Base-by-base conservation (phyloP, 2,797 vertebrate genomes). In the Trichosurus vulpecula region DNA sequence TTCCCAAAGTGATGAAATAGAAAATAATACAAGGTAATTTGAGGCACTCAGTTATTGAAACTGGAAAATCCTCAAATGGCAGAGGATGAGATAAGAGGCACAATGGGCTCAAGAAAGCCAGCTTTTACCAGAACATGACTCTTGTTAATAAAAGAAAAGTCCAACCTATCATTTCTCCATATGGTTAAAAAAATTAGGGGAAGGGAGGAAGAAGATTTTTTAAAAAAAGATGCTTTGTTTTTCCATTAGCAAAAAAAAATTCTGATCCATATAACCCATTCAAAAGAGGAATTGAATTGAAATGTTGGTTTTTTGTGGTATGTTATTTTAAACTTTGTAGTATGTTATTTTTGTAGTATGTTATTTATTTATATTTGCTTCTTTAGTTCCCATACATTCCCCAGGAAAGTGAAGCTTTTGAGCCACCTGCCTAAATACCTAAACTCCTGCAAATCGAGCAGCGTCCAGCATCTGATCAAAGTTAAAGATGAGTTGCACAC, bases 291-390 rank as follows among this genome's bases (percentile, higher is more conserved):
- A 97, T 94, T 97, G 95, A 90, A 41, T 94, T 74, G 96, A 35
- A 61, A 94, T 97, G 95, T 94, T 96, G 96, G 97, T 97, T 97
- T 97, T 96, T 92, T 96, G 95, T 92, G 94, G 95, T 90, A 81
- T 55, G 12, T 97, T 98, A 97, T 96, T 98, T 98, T 96, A 97
- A 98, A 74, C 97, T 96, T 92, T 96, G 95, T 92, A 94, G 95
- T 90, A 81, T 55, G 12, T 97, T 98, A 97, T 97, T 97, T 96
- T 92, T 96, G 95, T 92, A 94, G 95, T 90, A 81, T 55, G 12
- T 97, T 98, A 97, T 96, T 98, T 98, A 74, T 97, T 91, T 94
- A 97, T 58, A 92, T 93, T 96, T 81, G 94, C 57, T 94, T 96
- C 95, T 97, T 95, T 92, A 94, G 92, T 95, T 96, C 91, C 66